Base-by-base conservation (phyloP, 2,888 invertebrate genomes). In the Drosophila suboccidentalis region DNA sequence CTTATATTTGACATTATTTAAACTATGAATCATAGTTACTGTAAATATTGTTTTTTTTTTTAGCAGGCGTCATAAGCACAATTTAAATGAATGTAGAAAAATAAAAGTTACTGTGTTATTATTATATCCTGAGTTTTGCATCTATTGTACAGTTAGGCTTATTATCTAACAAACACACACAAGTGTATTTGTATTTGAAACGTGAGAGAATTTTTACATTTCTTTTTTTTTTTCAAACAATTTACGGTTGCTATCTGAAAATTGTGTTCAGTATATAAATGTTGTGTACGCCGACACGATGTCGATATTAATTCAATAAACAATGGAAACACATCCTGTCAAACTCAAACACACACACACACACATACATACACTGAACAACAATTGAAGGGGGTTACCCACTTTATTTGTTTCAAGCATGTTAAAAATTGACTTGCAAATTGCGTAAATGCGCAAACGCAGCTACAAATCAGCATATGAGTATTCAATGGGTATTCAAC, bases 281-380 rank as follows among this genome's bases (percentile, higher is more conserved):
- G 58, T 44, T 64, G 41, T 64, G 50, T 51, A 15, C 59, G 49
- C 39, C 73, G 60, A 59, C 70, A 74, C 54, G 49, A 50, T 50
- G 72, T 65, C 79, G 75, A 82, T 79, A 79, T 66, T 79, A 82
- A 80, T 75, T 80, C 80, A 80, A 82, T 80, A 82, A 78, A 81
- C 78, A 80, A 82, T 82, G 67, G 58, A 72, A 70, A 46, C 54
- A 71, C 53, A 68, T 66, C 61, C 65, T 46, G 50, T 13, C 44
- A 49, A 6, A 50, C 55, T 22, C 29, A 64, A 32, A 62, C 38
- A 73, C 51, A 36, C 19, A 54, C 51, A 59, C 49, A 8, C 8
- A 47, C 15, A 29, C 2, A 19, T 26, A 10, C 44, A 46, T 1
- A 5, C 39, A 22, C 22, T 22, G 22, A n/a, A 34, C 15, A 17